These are phyloP conservation scores for Neolamprologus brichardi DNA, from an alignment of 2,113 vertebrate species.

Conservation along the genomic window DNA sequence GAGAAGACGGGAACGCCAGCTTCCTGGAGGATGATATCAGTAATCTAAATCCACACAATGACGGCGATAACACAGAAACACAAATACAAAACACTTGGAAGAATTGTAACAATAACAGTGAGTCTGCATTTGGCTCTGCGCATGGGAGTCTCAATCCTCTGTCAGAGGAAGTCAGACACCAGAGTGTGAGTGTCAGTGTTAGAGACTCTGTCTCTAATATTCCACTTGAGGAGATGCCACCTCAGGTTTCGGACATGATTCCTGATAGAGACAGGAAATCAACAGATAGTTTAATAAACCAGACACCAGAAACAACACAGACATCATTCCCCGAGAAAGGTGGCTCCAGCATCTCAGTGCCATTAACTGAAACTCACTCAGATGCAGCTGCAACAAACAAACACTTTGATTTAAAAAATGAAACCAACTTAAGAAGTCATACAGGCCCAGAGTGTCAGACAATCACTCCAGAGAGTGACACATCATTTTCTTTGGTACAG, in stretches of 20 bases:
- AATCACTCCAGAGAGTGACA: constrained; percentile 12
- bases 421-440: constrained; percentile 16
- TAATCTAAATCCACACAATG: constrained; percentile 63
- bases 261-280: not conserved
- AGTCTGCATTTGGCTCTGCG: constrained; percentile 27
- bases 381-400: not conserved
- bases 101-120: constrained; percentile 41
- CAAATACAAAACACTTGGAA: constrained; percentile 46
- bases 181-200: constrained; percentile 39
- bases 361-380: not conserved
- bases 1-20: constrained; percentile 57
- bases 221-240: constrained; percentile 51
- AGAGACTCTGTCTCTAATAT: constrained; percentile 65
- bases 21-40: constrained; percentile 67
- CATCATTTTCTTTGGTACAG: constrained; percentile 52
- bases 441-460: constrained; percentile 6
- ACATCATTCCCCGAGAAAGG: not conserved
- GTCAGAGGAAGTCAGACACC: constrained; percentile 63
- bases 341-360: not conserved
- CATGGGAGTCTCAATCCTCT: constrained; percentile 70
- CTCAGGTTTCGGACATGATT: not conserved
- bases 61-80: constrained; percentile 27
- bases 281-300: constrained; percentile 10
- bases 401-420: not conserved
- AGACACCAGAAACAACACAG: constrained; percentile 1